A percentile compares a stretch with the other conserved stretches of the same genome.
These are phyloP conservation scores for Mesorhabditis belari DNA, from an alignment of 2,888 invertebrate genomes.

Conservation along the genomic window DNA sequence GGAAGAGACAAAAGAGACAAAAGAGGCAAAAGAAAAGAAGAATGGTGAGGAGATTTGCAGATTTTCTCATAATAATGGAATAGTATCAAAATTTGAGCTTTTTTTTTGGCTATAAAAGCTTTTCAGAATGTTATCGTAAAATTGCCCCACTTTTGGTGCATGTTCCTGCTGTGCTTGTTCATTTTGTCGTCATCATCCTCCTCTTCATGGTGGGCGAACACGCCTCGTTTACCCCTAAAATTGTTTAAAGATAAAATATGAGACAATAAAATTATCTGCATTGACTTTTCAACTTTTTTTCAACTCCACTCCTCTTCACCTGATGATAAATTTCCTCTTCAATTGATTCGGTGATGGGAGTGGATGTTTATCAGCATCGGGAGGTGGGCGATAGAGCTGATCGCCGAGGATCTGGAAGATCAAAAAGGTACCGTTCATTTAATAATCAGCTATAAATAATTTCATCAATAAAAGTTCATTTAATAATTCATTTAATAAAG, in stretches of 20 bases:
- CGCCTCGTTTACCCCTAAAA: conserved; percentile 27
- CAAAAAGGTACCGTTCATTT: not conserved
- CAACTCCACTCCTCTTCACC: conserved; percentile 5
- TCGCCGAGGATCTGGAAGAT: conserved; percentile 54
- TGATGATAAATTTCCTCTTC: conserved; percentile 46
- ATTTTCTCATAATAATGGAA: too few species aligned
- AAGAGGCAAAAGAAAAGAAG: too few species aligned
- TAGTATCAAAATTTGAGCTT: too few species aligned
- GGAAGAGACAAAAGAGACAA: not conserved
- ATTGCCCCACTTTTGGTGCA: not conserved
- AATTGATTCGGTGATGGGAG: conserved; percentile 50
- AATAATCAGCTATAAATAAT: not conserved
- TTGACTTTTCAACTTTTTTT: not conserved
- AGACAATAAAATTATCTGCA: not conserved
- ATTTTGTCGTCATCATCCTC: conserved; percentile 30
- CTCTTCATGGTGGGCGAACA: conserved; percentile 23
- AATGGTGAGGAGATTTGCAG: too few species aligned
- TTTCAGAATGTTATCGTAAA: too few species aligned
- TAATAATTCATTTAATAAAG: not conserved
- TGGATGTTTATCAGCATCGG: conserved; percentile 52
- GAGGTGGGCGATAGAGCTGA: conserved; percentile 55
- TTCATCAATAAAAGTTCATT: not conserved
- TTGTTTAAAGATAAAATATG: not conserved
- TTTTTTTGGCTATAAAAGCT: too few species aligned
- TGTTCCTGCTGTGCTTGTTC: conserved; percentile 21